Conservation (phyloP, 1,140 invertebrate genomes). For the Elymnias hypermnestra region DNA sequence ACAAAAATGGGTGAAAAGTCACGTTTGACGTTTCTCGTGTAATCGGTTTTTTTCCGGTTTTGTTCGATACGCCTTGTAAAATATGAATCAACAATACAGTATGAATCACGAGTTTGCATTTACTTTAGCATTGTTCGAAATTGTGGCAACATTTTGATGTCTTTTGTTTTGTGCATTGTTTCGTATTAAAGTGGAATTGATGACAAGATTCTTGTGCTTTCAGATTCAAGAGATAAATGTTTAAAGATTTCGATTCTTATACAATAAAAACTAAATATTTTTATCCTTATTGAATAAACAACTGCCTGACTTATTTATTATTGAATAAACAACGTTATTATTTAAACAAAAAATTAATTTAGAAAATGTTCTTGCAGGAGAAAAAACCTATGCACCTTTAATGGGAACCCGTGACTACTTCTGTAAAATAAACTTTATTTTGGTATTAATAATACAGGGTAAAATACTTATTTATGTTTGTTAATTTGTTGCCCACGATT, state of each 20-base stretch:
- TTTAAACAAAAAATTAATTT: too few species aligned
- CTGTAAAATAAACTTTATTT: too few species aligned
- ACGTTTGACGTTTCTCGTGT: constrained; percentile 14
- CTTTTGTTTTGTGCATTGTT: constrained; percentile 1
- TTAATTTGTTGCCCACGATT: too few species aligned
- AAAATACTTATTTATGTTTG: too few species aligned
- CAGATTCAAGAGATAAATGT: background rate
- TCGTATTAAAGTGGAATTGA: constrained; percentile 3
- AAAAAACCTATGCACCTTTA: too few species aligned
- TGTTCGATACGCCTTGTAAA: background rate
- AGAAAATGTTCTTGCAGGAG: too few species aligned
- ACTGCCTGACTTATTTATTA: background rate
- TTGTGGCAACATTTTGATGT: background rate
- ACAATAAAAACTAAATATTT: too few species aligned
- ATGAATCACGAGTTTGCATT: constrained; percentile 15
- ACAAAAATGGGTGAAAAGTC: constrained; percentile 35
- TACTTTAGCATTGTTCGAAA: constrained; percentile 7
- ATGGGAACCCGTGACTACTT: too few species aligned
- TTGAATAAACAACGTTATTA: too few species aligned
- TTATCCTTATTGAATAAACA: too few species aligned
- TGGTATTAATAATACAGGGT: too few species aligned
- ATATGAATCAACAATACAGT: constrained; percentile 13
- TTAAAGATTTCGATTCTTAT: background rate
- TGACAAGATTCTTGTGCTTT: background rate
- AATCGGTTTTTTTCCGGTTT: constrained; percentile 18